Conservation (phyloP, 2,113 vertebrate genomes). For the Patagioenas fasciata region DNA sequence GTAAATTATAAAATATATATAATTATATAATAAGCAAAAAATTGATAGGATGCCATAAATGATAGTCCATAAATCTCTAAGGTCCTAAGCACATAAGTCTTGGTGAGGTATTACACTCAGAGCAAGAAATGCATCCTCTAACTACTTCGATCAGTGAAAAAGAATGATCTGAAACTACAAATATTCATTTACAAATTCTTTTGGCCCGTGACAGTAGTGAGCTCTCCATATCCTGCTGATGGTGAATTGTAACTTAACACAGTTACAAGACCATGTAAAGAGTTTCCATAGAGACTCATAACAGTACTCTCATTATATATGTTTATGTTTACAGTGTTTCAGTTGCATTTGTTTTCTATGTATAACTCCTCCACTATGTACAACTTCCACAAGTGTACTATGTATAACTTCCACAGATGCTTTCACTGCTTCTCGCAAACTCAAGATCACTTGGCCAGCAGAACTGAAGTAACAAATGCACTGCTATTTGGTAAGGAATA, state of each 20-base stretch:
- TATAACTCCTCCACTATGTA: neutral
- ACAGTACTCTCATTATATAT: neutral
- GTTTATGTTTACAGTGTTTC: neutral
- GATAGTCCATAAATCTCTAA: neutral
- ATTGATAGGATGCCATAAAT: neutral
- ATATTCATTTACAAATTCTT: neutral
- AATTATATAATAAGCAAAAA: neutral
- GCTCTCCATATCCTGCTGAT: neutral
- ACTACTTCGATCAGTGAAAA: neutral
- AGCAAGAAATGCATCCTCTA: neutral
- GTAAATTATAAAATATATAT: neutral
- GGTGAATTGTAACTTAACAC: neutral
- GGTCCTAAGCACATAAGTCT: neutral
- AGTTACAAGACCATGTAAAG: neutral
- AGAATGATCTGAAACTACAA: neutral
- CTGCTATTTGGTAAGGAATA: neutral
- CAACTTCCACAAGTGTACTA: too few relatives aligned
- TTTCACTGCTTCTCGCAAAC: neutral
- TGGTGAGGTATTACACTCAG: neutral
- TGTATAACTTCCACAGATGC: neutral
- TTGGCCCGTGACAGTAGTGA: neutral
- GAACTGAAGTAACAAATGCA: neutral
- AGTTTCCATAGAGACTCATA: neutral
- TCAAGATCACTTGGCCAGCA: neutral
- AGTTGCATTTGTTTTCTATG: neutral